Evolutionary conservation across 2,888 invertebrate genomes (phyloP), one percentile per base, ranked within the genome.

Genomic region (Gari tellinella): DNA sequence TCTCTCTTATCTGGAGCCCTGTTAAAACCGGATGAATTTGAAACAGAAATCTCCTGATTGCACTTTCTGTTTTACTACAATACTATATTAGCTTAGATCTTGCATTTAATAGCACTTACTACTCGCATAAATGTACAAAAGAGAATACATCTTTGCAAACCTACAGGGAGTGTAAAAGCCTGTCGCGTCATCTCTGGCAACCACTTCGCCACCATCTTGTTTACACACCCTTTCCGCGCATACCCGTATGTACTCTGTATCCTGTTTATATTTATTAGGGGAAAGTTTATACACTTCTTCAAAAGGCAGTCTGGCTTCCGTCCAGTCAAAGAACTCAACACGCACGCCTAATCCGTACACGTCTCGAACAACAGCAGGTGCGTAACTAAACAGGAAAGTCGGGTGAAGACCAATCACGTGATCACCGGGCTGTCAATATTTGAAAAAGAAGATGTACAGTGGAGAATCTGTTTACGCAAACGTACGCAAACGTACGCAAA

Each of bases 391-490:
- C 41, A 63, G 58, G 40, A 67, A 75, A 21, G 53, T 43, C 5
- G 75, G 75, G 37, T 75, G 75, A 43, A 75, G 53, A 7, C 51
- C 75, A 17, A 75, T 55, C 23, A 75, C 70, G 17, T 46, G 25
- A 26, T 75, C 70, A 8, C 52, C 21, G 5, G 70, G 70, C 75
- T 75, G 60, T 31, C 10, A n/a, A n/a, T n/a, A n/a, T n/a, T n/a
- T n/a, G n/a, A n/a, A n/a, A n/a, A n/a, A n/a, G n/a, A n/a, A n/a
- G n/a, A n/a, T n/a, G n/a, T n/a, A n/a, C n/a, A n/a, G n/a, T n/a
- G n/a, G n/a, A n/a, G n/a, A n/a, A n/a, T n/a, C n/a, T n/a, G n/a
- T n/a, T n/a, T n/a, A n/a, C n/a, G n/a, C n/a, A n/a, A n/a, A n/a
- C n/a, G n/a, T n/a, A n/a, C n/a, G n/a, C n/a, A n/a, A n/a, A n/a